These are phyloP conservation scores for Brachyistius frenatus DNA, from an alignment of 2,113 vertebrate genomes.

Conservation along the genomic window DNA sequence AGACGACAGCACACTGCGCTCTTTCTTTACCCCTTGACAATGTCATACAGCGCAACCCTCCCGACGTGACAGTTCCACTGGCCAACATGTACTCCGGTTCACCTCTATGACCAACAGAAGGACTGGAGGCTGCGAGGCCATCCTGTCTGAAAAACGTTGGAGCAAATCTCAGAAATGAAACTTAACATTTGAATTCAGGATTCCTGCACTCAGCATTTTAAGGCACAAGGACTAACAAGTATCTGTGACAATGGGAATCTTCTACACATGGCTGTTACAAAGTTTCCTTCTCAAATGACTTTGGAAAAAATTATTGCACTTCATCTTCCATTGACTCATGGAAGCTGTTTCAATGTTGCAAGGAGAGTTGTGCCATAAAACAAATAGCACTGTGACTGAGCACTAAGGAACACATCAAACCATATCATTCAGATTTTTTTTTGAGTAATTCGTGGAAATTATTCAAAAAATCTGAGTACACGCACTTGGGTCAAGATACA, in stretches of 20 bases:
- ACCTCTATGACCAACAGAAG: constrained; percentile 59
- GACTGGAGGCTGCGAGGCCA: not conserved
- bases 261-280: not conserved
- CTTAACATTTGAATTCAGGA: constrained; percentile 5
- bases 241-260: not conserved
- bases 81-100: constrained; percentile 55
- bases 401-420: constrained; percentile 25
- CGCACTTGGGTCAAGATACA: constrained; percentile 5
- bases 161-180: constrained; percentile 1
- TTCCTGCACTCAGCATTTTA: constrained; percentile 5
- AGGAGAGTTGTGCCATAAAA: constrained; percentile 18
- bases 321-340: constrained; percentile 5
- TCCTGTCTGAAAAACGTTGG: too few species aligned
- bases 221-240: constrained; percentile 20
- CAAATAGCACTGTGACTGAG: constrained; percentile 24
- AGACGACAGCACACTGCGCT: constrained; percentile 70
- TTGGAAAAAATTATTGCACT: constrained; percentile 36
- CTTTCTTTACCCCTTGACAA: constrained; percentile 70
- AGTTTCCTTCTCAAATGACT: not conserved
- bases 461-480: constrained; percentile 29
- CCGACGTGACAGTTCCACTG: constrained; percentile 38
- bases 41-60: constrained; percentile 43
- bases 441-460: constrained; percentile 6
- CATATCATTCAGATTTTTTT: not conserved
- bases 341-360: not conserved